phyloP scores from a whole-genome alignment of 2,113 vertebrate species.

The Albula glossodonta region DNA sequence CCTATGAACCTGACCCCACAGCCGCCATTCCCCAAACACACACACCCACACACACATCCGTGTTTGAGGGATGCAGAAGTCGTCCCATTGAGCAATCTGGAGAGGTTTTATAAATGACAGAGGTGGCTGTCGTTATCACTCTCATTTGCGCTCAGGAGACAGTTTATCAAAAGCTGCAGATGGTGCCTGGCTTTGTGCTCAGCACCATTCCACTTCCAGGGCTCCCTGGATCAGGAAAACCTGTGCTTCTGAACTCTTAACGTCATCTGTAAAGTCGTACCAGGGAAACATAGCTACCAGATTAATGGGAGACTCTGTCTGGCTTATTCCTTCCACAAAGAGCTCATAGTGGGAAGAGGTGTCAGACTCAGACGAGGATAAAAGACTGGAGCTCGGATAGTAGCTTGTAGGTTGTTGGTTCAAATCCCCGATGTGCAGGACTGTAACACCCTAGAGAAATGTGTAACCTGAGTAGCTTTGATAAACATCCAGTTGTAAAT shows the following conservation, averaged over 20 bases:
- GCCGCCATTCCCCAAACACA: not conserved
- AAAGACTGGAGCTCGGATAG: not conserved
- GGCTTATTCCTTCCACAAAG: not conserved
- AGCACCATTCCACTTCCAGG: not conserved
- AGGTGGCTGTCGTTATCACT: not conserved
- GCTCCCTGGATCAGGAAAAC: not conserved
- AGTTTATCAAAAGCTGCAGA: not conserved
- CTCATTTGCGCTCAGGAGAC: not conserved
- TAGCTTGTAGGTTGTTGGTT: not conserved
- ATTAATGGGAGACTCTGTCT: not conserved
- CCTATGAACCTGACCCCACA: not conserved
- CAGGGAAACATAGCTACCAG: not conserved
- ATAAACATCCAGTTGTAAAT: not conserved
- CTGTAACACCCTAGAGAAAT: not conserved
- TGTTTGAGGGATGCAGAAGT: not conserved
- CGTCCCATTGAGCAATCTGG: not conserved
- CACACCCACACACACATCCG: conserved; percentile 15
- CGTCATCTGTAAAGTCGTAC: not conserved
- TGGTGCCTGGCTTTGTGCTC: not conserved
- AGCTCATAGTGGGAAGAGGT: not conserved
- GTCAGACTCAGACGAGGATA: not conserved
- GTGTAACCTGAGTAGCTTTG: not conserved
- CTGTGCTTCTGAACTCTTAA: not conserved
- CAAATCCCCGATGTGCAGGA: not conserved
- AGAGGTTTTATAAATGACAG: not conserved